Conservation (phyloP, 1,140 invertebrate species). For the Hyles euphorbiae region DNA sequence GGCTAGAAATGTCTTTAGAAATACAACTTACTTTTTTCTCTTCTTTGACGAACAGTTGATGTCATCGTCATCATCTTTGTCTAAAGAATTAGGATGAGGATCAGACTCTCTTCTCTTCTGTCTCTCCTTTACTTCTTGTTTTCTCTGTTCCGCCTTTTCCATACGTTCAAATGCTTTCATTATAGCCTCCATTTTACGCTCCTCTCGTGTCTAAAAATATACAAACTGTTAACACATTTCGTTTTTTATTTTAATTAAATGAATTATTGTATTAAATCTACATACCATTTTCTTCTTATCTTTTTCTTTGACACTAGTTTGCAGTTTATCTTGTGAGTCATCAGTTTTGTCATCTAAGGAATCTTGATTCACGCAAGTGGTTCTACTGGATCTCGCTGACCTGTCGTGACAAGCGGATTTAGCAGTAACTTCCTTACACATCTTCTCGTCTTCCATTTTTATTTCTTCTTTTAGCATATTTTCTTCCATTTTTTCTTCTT, state of each 20-base stretch:
- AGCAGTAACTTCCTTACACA: constrained; percentile 48
- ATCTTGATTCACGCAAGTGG: constrained; percentile 55
- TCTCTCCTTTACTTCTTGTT: constrained; percentile 80
- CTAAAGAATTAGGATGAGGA: constrained; percentile 61
- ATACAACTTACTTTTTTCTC: constrained; percentile 66
- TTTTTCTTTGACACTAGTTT: constrained; percentile 62
- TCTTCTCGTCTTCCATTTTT: constrained; percentile 43
- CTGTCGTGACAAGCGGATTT: constrained; percentile 65
- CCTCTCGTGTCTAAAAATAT: constrained; percentile 86
- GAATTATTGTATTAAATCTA: constrained; percentile 17
- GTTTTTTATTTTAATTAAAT: too few species aligned
- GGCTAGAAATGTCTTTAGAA: not conserved
- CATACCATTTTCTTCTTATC: constrained; percentile 74
- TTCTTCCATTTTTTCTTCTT: constrained; percentile 31
- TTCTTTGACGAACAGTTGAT: constrained; percentile 54
- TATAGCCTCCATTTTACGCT: constrained; percentile 96
- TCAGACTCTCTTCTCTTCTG: constrained; percentile 74
- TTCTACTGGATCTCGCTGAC: constrained; percentile 60
- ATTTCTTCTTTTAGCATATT: constrained; percentile 21
- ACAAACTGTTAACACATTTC: not conserved
- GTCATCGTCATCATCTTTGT: constrained; percentile 70
- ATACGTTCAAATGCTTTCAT: constrained; percentile 93
- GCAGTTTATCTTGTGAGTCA: constrained; percentile 77
- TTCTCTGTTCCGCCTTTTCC: constrained; percentile 87
- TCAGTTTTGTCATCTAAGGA: constrained; percentile 62